Base-by-base conservation (phyloP, 2,888 invertebrate species). In the Hedya salicella region DNA sequence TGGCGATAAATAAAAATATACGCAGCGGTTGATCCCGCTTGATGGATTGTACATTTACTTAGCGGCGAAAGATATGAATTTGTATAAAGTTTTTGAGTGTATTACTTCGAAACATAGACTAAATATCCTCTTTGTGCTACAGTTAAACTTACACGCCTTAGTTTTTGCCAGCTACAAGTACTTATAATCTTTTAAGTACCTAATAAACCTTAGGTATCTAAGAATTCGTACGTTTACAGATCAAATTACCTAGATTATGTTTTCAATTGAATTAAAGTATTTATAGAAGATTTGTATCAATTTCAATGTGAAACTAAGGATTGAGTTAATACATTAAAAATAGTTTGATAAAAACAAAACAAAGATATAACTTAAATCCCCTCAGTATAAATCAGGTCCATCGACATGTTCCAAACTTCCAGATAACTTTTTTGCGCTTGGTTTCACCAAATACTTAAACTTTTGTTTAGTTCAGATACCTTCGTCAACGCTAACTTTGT, bases 31-130 rank as follows among this genome's bases (percentile, higher is more conserved):
- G 80, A 82, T 81, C 80, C 78, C 56, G 39, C 46, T 70, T 81
- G 82, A 83, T 81, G 80, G 80, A 83, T 25, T 80, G 81, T 74
- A 75, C 75, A 73, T 78, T 73, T 75, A 75, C 73, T 65, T 50
- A 69, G 69, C 67, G 66, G 62, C 71, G 62, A 25, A 62, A 52
- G 16, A 44, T 19, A 50, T 52, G 30, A 30, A 62, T 44, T 62
- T 52, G 32, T 52, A 52, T 52, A 32, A 40, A 14, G 17, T 17
- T 32, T 25, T 40, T 25, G 40, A 36, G 54, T 54, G 53, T 39
- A 39, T 16, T n/a, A n/a, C n/a, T n/a, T n/a, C n/a, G n/a, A n/a
- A n/a, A n/a, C n/a, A n/a, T n/a, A n/a, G n/a, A n/a, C n/a, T n/a
- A n/a, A n/a, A n/a, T n/a, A n/a, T n/a, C n/a, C n/a, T n/a, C n/a